phyloP scores from a whole-genome alignment of 1,140 invertebrate species.

The Pemphigus obesinymphae region DNA sequence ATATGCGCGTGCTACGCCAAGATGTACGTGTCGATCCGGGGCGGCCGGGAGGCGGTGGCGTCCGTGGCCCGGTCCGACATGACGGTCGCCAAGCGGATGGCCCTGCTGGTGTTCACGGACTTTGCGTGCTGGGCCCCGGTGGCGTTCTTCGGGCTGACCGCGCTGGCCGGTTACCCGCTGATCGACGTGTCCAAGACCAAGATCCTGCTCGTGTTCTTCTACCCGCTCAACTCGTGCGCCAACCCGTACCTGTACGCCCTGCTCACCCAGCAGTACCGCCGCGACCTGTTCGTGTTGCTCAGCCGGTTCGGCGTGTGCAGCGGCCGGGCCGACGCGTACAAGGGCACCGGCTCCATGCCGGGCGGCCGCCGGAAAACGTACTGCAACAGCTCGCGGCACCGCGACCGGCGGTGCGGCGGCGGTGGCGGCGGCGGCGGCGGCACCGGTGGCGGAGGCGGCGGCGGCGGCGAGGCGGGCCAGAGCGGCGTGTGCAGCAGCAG shows the following conservation, averaged over 20 bases:
- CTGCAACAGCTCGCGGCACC: slow-evolving; percentile 47
- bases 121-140: slow-evolving; percentile 83
- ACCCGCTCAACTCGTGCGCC: slow-evolving; percentile 84
- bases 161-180: slow-evolving; percentile 70
- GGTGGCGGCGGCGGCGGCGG: slow-evolving; percentile 44
- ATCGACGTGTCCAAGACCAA: slow-evolving; percentile 82
- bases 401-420: slow-evolving; percentile 49
- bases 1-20: slow-evolving; percentile 78
- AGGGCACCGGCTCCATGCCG: slow-evolving; percentile 49
- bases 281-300: slow-evolving; percentile 68
- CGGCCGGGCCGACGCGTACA: slow-evolving; percentile 72
- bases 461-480: slow-evolving; percentile 38
- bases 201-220: slow-evolving; percentile 84
- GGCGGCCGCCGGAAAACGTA: slow-evolving; percentile 46
- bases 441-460: slow-evolving; percentile 46
- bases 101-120: slow-evolving; percentile 78
- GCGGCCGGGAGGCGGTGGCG: slow-evolving; percentile 61
- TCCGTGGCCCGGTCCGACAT: slow-evolving; percentile 96
- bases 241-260: slow-evolving; percentile 91
- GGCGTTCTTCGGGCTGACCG: slow-evolving; percentile 78
- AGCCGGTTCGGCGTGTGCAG: slow-evolving; percentile 88
- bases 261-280: slow-evolving; percentile 78
- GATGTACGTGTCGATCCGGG: slow-evolving; percentile 76
- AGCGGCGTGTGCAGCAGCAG: neutral
- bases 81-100: slow-evolving; percentile 91